These are phyloP conservation scores for Thereva unica DNA, from an alignment of 2,888 invertebrate species.

Conservation along the genomic window DNA sequence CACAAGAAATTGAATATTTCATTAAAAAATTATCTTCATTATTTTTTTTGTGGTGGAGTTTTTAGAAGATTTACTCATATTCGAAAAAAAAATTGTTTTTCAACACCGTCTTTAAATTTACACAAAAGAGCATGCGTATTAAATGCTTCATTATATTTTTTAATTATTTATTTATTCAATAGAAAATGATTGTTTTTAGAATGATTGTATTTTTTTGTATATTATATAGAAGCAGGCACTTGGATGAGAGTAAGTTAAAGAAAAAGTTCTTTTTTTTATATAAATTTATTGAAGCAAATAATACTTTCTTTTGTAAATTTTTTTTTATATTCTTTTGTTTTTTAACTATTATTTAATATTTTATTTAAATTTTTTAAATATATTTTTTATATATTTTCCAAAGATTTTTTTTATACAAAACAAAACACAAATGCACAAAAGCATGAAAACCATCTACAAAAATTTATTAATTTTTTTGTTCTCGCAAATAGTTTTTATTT, in stretches of 20 bases:
- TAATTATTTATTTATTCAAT: too few relatives aligned
- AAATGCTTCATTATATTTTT: too few relatives aligned
- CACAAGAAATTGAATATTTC: background rate
- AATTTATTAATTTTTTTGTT: constrained; percentile 1
- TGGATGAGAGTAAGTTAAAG: too few relatives aligned
- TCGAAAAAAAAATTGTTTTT: too few relatives aligned
- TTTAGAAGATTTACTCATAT: too few relatives aligned
- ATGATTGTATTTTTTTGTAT: too few relatives aligned
- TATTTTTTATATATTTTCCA: constrained; percentile 41
- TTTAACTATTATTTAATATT: background rate
- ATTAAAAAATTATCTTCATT: constrained; percentile 11
- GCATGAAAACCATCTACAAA: constrained; percentile 37
- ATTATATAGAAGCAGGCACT: too few relatives aligned
- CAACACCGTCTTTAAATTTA: too few relatives aligned
- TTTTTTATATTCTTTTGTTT: background rate
- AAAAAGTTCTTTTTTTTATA: too few relatives aligned
- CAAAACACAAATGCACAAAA: constrained; percentile 38
- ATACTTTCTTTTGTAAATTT: constrained; percentile 8
- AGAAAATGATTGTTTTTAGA: too few relatives aligned
- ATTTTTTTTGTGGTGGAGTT: constrained; percentile 1
- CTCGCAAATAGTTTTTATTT: background rate
- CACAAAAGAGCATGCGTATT: too few relatives aligned
- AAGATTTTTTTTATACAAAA: constrained; percentile 24
- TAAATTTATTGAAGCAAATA: too few relatives aligned
- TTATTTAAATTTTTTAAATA: constrained; percentile 7